Evolutionary conservation across 2,113 vertebrate genomes (phyloP).

Genomic region (Nerophis lumbriciformis): DNA sequence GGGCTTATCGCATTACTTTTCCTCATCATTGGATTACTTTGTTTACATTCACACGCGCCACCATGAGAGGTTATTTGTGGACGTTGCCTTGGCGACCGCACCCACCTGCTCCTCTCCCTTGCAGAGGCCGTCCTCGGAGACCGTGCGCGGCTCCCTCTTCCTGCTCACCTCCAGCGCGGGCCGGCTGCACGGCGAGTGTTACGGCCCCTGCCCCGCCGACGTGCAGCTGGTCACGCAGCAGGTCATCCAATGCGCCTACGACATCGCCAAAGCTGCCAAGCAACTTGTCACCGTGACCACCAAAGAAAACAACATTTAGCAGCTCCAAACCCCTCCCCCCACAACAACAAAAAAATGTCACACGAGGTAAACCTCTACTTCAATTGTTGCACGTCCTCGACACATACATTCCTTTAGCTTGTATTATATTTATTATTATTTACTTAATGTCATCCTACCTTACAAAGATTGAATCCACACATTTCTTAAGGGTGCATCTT

Average conservation of each 20-base stretch:
- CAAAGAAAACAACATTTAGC: slow-evolving; percentile 97
- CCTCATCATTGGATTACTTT: slow-evolving; percentile 16
- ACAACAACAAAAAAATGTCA: slow-evolving; percentile 22
- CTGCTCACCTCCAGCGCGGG: slow-evolving; percentile 92
- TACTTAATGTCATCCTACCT: slow-evolving; percentile 33
- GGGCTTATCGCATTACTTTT: slow-evolving; percentile 13
- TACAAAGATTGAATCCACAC: slow-evolving; percentile 22
- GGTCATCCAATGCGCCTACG: slow-evolving; percentile 98
- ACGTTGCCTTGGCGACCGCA: slow-evolving; percentile 8
- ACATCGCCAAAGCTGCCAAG: slow-evolving; percentile 98
- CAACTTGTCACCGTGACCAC: slow-evolving; percentile 98
- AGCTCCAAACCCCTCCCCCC: slow-evolving; percentile 38
- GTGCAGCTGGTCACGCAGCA: slow-evolving; percentile 95
- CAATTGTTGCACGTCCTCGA: not conserved
- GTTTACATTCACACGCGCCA: slow-evolving; percentile 13
- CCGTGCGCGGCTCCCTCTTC: slow-evolving; percentile 83
- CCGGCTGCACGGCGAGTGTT: slow-evolving; percentile 90
- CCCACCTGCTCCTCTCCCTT: not conserved
- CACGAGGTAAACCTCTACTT: slow-evolving; percentile 5
- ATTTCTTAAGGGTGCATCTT: slow-evolving; percentile 25
- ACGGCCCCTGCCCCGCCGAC: slow-evolving; percentile 80
- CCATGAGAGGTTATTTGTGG: slow-evolving; percentile 18
- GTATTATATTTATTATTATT: slow-evolving; percentile 15
- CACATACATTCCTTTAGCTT: slow-evolving; percentile 25
- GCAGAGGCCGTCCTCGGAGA: slow-evolving; percentile 89